These are phyloP conservation scores for Mythimna lalbum DNA, from an alignment of 2,888 invertebrate species.

Conservation along the genomic window DNA sequence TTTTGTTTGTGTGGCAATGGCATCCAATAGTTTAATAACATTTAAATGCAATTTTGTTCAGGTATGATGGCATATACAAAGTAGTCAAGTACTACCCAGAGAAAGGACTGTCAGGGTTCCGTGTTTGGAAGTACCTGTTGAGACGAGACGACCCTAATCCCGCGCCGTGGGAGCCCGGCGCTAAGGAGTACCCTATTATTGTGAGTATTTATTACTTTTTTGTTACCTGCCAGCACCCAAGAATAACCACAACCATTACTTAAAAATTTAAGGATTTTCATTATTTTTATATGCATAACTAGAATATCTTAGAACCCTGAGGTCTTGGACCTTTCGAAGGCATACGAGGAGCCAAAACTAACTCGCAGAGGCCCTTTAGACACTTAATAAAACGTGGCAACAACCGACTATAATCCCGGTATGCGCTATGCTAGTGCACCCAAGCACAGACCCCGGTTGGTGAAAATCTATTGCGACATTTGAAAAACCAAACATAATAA, in stretches of 20 bases:
- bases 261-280: too few relatives aligned
- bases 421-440: too few relatives aligned
- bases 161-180: conserved; percentile 95
- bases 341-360: too few relatives aligned
- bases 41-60: conserved; percentile 58
- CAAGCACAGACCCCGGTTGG: too few relatives aligned
- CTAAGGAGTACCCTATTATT: conserved; percentile 90
- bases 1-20: background rate
- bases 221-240: background rate
- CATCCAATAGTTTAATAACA: background rate
- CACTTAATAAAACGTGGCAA: too few relatives aligned
- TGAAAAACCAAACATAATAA: too few relatives aligned
- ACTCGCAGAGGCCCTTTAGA: too few relatives aligned
- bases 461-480: too few relatives aligned
- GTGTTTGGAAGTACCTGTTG: conserved; percentile 95
- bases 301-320: too few relatives aligned
- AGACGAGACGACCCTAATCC: conserved; percentile 94
- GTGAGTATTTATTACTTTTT: conserved; percentile 68
- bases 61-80: conserved; percentile 97
- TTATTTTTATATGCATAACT: too few relatives aligned
- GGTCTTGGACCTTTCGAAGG: too few relatives aligned
- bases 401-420: too few relatives aligned
- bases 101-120: conserved; percentile 94
- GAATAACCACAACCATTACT: background rate
- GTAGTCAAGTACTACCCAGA: conserved; percentile 96